phyloP scores from a whole-genome alignment of 2,797 vertebrate species.

The Neosilurus hyrtlii region DNA sequence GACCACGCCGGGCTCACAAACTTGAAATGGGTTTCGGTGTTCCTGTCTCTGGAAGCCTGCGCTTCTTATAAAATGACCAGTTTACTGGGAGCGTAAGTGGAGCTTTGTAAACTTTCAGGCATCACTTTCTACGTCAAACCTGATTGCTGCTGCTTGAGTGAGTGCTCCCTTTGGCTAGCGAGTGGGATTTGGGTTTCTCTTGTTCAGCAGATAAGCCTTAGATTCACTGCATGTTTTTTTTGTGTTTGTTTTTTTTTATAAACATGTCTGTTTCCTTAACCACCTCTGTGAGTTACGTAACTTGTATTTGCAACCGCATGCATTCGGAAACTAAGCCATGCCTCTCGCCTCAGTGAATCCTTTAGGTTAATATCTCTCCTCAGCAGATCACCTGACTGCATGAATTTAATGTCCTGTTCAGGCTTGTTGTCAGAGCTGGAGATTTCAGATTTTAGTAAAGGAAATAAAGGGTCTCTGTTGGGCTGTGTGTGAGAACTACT shows the following conservation, averaged over 20 bases:
- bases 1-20: too few species aligned
- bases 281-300: background rate
- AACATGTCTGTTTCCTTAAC: background rate
- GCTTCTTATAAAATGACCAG: too few species aligned
- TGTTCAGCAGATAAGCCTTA: background rate
- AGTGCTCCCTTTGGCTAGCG: background rate
- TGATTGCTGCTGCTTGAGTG: background rate
- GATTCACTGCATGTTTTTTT: background rate
- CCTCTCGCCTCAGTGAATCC: background rate
- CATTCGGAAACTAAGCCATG: background rate
- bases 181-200: background rate
- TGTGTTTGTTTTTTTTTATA: background rate
- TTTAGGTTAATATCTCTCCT: background rate
- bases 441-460: background rate
- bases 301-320: background rate
- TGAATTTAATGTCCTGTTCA: background rate
- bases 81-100: too few species aligned
- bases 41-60: too few species aligned
- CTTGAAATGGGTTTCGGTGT: too few species aligned
- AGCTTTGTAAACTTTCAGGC: too few species aligned
- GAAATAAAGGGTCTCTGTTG: background rate
- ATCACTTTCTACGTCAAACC: background rate
- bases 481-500: too few species aligned
- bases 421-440: background rate
- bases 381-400: background rate